Conservation (phyloP, 2,113 vertebrate genomes). For the Psittacus erithacus region DNA sequence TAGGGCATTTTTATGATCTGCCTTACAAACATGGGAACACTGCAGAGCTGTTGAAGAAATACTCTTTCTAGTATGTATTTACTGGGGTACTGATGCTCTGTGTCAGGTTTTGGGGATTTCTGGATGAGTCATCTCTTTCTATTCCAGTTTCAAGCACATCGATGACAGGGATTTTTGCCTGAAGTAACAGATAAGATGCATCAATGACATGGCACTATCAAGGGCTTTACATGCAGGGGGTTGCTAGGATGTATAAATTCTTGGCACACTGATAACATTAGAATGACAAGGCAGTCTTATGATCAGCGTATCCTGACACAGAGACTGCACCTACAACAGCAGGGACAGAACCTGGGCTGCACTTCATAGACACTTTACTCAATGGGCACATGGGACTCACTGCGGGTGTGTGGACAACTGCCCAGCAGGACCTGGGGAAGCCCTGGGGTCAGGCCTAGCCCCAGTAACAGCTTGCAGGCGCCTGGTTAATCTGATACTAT, state of each 20-base stretch:
- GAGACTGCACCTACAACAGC: background rate
- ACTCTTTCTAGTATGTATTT: background rate
- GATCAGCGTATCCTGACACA: background rate
- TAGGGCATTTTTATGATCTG: background rate
- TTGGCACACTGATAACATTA: background rate
- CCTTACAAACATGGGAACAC: background rate
- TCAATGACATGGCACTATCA: background rate
- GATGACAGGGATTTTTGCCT: background rate
- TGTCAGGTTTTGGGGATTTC: background rate
- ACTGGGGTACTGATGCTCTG: background rate
- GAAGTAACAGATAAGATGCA: background rate
- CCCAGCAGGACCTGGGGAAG: background rate
- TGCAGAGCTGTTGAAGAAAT: background rate
- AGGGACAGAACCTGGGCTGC: accelerated
- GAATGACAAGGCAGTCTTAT: background rate
- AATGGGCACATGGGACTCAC: accelerated
- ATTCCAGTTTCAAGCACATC: background rate
- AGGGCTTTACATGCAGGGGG: background rate
- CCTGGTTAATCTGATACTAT: background rate
- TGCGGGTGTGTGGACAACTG: accelerated
- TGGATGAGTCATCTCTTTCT: background rate
- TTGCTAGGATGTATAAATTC: background rate
- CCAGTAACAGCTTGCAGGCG: background rate
- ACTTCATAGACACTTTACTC: too few species aligned
- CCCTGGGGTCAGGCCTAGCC: background rate